These are phyloP conservation scores for Orgyia antiqua DNA, from an alignment of 2,888 invertebrate species.

Conservation along the genomic window DNA sequence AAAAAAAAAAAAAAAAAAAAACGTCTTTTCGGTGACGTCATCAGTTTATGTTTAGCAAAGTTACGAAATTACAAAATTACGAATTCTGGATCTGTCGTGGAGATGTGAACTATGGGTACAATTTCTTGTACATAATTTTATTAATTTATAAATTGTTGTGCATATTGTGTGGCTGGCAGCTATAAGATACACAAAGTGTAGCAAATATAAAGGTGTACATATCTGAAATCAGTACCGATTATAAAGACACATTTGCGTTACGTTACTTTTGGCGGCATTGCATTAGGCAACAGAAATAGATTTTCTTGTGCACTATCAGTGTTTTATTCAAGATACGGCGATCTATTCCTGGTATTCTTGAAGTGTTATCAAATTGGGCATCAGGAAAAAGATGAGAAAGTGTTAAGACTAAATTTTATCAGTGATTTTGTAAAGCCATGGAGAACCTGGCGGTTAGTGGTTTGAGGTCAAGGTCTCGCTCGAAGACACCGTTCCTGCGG, in stretches of 20 bases:
- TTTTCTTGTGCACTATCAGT: conserved; percentile 64
- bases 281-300: conserved; percentile 72
- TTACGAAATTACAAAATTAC: conserved; percentile 58
- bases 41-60: conserved; percentile 68
- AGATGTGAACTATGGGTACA: too few species aligned
- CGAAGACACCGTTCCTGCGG: conserved; percentile 82
- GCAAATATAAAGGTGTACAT: too few species aligned
- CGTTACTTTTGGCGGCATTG: conserved; percentile 73
- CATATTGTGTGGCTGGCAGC: not conserved
- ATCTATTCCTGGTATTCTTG: conserved; percentile 33
- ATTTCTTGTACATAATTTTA: too few species aligned
- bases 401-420: conserved; percentile 24
- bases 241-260: conserved; percentile 38
- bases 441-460: conserved; percentile 67
- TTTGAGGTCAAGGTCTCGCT: conserved; percentile 83
- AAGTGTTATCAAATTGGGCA: conserved; percentile 26
- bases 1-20: too few species aligned
- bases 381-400: conserved; percentile 35
- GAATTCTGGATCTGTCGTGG: too few species aligned
- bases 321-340: conserved; percentile 32
- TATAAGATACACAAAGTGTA: too few species aligned
- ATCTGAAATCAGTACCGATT: too few species aligned
- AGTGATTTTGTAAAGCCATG: conserved; percentile 39
- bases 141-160: conserved; percentile 14
- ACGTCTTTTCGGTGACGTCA: conserved; percentile 63